phyloP scores from a whole-genome alignment of 1,140 invertebrate genomes.

The Cephus cinctus region DNA sequence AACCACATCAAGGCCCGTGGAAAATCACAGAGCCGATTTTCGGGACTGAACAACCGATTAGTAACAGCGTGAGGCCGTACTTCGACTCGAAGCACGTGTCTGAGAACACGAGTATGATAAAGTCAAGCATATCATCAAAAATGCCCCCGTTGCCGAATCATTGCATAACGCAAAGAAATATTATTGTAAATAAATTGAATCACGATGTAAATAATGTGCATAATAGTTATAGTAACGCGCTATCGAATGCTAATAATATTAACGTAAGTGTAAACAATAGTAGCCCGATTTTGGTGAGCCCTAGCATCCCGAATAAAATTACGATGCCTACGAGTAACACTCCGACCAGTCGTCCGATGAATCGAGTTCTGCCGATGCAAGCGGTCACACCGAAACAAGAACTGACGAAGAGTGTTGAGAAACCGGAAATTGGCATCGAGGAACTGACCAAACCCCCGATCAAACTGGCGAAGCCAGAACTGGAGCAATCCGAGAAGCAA shows the following conservation, averaged over 20 bases:
- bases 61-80: slow-evolving; percentile 42
- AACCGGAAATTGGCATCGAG: slow-evolving; percentile 37
- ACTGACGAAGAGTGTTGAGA: slow-evolving; percentile 29
- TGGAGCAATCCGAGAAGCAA: slow-evolving; percentile 21
- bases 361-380: slow-evolving; percentile 73
- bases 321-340: slow-evolving; percentile 41
- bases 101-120: slow-evolving; percentile 52
- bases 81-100: slow-evolving; percentile 51
- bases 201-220: slow-evolving; percentile 33
- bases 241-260: slow-evolving; percentile 25
- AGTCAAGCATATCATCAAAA: slow-evolving; percentile 46
- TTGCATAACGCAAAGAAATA: slow-evolving; percentile 38
- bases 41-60: slow-evolving; percentile 39
- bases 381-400: slow-evolving; percentile 47
- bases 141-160: slow-evolving; percentile 43
- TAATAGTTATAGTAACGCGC: slow-evolving; percentile 32
- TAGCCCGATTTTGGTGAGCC: slow-evolving; percentile 20
- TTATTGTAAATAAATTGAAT: slow-evolving; percentile 34
- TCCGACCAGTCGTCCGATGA: slow-evolving; percentile 65
- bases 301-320: slow-evolving; percentile 38
- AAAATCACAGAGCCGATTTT: slow-evolving; percentile 41
- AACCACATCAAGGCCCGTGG: slow-evolving; percentile 30
- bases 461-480: slow-evolving; percentile 31
- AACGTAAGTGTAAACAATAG: slow-evolving; percentile 15
- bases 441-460: slow-evolving; percentile 41